Percentiles rank a stretch among this genome's conserved stretches.
Evolutionary conservation across 1,140 invertebrate genomes (phyloP).

Genomic region (Nasonia longicornis): DNA sequence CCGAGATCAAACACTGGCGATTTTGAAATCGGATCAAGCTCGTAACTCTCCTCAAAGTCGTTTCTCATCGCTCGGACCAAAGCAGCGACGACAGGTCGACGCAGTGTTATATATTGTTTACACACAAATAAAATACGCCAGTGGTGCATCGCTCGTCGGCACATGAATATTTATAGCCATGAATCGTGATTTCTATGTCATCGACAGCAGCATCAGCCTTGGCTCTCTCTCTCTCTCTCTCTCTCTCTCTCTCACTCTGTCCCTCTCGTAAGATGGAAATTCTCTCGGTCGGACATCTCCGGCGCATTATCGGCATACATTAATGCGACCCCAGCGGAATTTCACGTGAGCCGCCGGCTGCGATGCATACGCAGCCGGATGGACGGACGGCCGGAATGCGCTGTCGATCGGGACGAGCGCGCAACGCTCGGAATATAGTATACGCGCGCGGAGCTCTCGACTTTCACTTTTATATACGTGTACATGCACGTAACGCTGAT

Average conservation of each 20-base stretch:
- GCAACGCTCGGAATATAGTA: background rate
- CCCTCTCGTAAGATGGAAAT: conserved; percentile 6
- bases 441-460: background rate
- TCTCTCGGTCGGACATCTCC: background rate
- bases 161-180: conserved; percentile 23
- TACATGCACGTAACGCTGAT: conserved; percentile 36
- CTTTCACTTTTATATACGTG: conserved; percentile 27
- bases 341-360: background rate
- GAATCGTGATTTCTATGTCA: conserved; percentile 22
- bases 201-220: background rate
- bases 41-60: background rate
- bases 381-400: background rate
- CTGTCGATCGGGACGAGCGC: background rate
- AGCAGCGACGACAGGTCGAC: too few relatives aligned
- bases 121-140: background rate
- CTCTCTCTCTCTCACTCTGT: background rate
- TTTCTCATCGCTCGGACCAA: background rate
- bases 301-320: conserved; percentile 3
- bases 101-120: background rate
- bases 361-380: background rate
- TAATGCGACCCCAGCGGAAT: background rate
- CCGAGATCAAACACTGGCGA: background rate
- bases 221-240: background rate
- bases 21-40: background rate
- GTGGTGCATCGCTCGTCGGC: background rate